Evolutionary conservation across 1,140 invertebrate genomes (phyloP), one percentile per base, ranked within the genome.

Genomic region (Tetranychus cinnabarinus): DNA sequence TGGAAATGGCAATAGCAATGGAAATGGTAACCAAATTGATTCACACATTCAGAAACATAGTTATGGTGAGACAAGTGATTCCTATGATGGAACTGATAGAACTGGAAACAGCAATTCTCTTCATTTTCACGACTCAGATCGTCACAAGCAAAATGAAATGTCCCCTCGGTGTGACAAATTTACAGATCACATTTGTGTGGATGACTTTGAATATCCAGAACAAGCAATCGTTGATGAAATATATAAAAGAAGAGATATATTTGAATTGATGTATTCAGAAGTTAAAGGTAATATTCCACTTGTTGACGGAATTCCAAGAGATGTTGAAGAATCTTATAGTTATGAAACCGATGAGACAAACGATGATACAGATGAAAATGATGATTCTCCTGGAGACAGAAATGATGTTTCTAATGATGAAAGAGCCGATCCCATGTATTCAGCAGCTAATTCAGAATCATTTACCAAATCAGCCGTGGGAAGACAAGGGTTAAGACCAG

Each of bases 181-280:
- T 68, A 80, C 81, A 1, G 81, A 81, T 67, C 81, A 79, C 5
- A 76, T 88, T 63, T 88, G 84, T 71, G 73, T 86, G 39, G 78
- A 82, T 64, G 77, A 79, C 54, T 75, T 78, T 12, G 80, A 85
- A 69, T 86, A 88, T 73, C 85, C 84, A 56, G 65, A 57, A 63
- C 62, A 84, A 55, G 80, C 81, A n/a, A 88, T 88, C 66, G 71
- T 81, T 61, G 78, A 79, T 65, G 83, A 81, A 48, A 80, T 88
- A 61, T 74, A 80, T 13, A 73, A 78, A 3, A 81, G 85, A 69
- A 79, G 80, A 66, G 78, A 80, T 39, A 79, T 82, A 52, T 79
- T 82, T 37, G 74, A 79, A 1, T 79, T 80, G 1, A 72, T 88
- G 46, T 71, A 85, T 42, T 79, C 82, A 7, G 83, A 85, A 67